Percentiles rank a stretch among this genome's conserved stretches.
These are phyloP conservation scores for Decapterus maruadsi DNA, from an alignment of 2,797 vertebrate genomes.

Conservation along the genomic window DNA sequence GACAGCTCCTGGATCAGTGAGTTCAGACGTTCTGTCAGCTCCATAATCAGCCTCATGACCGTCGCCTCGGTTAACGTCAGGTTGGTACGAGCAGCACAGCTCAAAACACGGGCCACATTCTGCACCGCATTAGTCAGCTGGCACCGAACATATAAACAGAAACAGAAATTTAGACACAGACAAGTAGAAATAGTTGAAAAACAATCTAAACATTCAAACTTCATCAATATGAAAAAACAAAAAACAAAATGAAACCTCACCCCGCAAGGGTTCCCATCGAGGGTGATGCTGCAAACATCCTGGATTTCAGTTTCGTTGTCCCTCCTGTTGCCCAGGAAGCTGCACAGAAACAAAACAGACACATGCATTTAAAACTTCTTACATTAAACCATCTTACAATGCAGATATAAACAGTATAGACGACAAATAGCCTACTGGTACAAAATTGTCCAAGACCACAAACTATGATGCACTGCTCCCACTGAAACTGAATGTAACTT, in stretches of 20 bases:
- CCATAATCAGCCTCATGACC: constrained; percentile 59
- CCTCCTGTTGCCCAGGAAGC: constrained; percentile 68
- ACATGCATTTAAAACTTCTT: not conserved
- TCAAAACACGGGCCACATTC: constrained; percentile 76
- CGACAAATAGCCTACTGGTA: no score
- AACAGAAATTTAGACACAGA: no score
- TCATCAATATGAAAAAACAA: not conserved
- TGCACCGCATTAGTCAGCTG: constrained; percentile 80
- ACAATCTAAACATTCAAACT: not conserved
- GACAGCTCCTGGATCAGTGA: constrained; percentile 75
- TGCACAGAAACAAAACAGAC: constrained; percentile 46
- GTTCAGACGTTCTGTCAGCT: constrained; percentile 74
- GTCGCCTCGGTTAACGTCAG: constrained; percentile 72
- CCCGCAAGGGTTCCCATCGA: constrained; percentile 76
- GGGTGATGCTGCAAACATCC: constrained; percentile 80
- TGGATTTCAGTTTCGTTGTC: constrained; percentile 53
- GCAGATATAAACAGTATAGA: no score
- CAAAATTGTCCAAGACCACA: no score
- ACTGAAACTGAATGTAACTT: no score
- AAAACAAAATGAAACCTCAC: constrained; percentile 62
- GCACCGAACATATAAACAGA: not conserved
- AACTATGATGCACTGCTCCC: no score
- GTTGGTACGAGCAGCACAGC: constrained; percentile 75
- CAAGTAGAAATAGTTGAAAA: not conserved
- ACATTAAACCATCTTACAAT: not conserved